Percentiles rank a stretch among this genome's conserved stretches.
These are phyloP conservation scores for Xanthorhoe designata DNA, from an alignment of 2,888 invertebrate species.

Conservation along the genomic window DNA sequence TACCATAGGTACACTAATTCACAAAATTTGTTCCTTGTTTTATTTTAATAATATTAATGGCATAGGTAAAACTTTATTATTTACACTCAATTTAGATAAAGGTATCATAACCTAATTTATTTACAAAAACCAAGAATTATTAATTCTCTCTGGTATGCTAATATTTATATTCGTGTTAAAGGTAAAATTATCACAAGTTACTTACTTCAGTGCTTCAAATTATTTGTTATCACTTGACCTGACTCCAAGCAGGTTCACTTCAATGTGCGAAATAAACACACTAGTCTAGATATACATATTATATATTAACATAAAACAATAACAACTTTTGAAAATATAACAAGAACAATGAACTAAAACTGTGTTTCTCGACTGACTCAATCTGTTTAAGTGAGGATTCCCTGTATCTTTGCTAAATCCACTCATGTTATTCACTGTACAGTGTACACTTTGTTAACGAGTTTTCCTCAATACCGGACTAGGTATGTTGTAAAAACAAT, in stretches of 20 bases:
- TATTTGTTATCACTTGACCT: conserved; percentile 1
- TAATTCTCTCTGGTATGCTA: too few relatives aligned
- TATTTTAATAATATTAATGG: too few relatives aligned
- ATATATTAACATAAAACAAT: background rate
- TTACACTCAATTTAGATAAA: too few relatives aligned
- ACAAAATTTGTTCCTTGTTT: too few relatives aligned
- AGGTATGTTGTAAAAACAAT: too few relatives aligned
- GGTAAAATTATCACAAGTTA: background rate
- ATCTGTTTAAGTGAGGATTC: conserved; percentile 13
- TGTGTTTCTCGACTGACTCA: conserved; percentile 5
- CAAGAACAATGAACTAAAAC: background rate
- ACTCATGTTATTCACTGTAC: background rate
- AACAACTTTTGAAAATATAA: background rate
- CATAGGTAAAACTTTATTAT: too few relatives aligned
- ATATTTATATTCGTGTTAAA: too few relatives aligned
- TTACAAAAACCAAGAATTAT: too few relatives aligned
- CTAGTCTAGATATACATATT: background rate
- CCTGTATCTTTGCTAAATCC: background rate
- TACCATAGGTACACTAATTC: too few relatives aligned
- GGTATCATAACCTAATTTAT: too few relatives aligned
- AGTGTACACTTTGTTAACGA: conserved; percentile 29
- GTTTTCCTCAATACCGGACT: conserved; percentile 32
- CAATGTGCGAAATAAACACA: background rate
- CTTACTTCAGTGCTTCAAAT: background rate
- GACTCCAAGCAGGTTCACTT: background rate